Evolutionary conservation across 1,140 invertebrate genomes (phyloP).

Genomic region (Gonioctena quinquepunctata): DNA sequence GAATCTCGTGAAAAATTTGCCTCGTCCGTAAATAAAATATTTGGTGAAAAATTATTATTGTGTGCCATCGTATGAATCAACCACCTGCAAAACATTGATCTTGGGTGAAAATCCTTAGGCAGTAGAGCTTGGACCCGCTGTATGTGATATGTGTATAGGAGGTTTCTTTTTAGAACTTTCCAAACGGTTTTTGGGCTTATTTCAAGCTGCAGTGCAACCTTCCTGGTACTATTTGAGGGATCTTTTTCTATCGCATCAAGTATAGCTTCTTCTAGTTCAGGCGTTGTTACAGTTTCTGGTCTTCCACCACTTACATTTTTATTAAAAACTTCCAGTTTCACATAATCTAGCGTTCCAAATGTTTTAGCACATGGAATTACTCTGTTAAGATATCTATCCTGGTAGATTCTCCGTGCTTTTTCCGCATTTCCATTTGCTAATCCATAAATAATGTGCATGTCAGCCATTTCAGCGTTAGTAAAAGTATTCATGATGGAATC

Average conservation of each 20-base stretch:
- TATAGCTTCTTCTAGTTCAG: conserved; percentile 11
- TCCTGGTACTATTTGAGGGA: conserved; percentile 5
- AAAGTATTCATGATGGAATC: neutral
- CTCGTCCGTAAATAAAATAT: too few species aligned
- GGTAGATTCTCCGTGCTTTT: conserved; percentile 14
- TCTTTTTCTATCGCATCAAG: neutral
- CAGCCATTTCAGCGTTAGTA: conserved; percentile 18
- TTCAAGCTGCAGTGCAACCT: neutral
- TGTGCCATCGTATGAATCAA: too few species aligned
- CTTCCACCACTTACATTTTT: too few species aligned
- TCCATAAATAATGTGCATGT: conserved; percentile 19
- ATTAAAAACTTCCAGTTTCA: too few species aligned
- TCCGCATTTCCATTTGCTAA: conserved; percentile 16
- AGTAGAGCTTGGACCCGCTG: too few species aligned
- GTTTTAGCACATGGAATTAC: neutral
- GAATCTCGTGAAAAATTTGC: too few species aligned
- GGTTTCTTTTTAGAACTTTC: neutral
- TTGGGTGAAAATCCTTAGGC: too few species aligned
- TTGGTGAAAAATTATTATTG: too few species aligned
- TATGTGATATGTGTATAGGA: neutral
- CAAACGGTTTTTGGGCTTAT: neutral
- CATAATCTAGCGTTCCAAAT: too few species aligned
- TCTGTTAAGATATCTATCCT: conserved; percentile 3
- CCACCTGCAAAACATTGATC: too few species aligned
- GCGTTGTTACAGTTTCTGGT: neutral